Evolutionary conservation across 2,113 vertebrate genomes (phyloP).

Genomic region (Grantiella picta): DNA sequence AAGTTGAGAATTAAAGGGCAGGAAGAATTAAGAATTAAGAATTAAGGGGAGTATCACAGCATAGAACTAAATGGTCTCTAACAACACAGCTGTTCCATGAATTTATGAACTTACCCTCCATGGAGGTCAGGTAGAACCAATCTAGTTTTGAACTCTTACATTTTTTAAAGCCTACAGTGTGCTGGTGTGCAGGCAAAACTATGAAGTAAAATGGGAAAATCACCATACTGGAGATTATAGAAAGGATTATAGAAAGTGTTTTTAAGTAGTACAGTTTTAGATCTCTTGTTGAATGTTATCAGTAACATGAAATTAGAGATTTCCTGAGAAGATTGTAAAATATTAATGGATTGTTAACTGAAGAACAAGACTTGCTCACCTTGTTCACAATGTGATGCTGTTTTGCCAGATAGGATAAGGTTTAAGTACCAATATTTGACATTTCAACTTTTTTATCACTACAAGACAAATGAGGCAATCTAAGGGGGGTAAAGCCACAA

Average conservation of each 20-base stretch:
- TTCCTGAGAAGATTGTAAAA: background rate
- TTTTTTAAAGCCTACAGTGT: background rate
- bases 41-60: background rate
- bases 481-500: rapidly evolving
- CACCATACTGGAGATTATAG: background rate
- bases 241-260: background rate
- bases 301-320: background rate
- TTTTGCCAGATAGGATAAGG: background rate
- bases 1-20: background rate
- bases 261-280: background rate
- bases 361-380: background rate
- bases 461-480: background rate
- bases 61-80: background rate
- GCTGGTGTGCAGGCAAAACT: background rate
- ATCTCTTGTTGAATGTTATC: background rate
- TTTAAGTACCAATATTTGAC: background rate
- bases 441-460: background rate
- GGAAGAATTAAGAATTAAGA: too few relatives aligned
- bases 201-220: background rate
- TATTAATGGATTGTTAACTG: background rate
- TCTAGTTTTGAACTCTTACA: background rate
- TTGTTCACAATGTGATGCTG: background rate
- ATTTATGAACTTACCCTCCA: background rate
- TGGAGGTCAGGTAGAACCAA: background rate
- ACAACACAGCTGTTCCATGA: background rate